These are phyloP conservation scores for Percopsis omiscomaycus DNA, from an alignment of 2,797 vertebrate genomes.

Conservation along the genomic window DNA sequence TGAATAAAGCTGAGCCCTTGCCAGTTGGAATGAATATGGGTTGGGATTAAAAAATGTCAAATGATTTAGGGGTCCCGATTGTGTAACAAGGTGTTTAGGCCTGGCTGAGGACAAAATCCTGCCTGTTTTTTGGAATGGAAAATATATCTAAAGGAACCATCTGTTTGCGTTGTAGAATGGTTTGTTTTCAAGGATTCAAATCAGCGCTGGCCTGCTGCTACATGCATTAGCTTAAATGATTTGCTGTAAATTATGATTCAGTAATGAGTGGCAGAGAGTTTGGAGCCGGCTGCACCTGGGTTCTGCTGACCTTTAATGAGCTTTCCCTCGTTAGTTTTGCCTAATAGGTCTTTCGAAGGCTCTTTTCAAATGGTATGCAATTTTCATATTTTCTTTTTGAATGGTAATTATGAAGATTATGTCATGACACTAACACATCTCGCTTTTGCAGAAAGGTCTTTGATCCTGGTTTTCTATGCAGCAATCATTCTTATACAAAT, in stretches of 20 bases:
- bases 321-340: slow-evolving; percentile 39
- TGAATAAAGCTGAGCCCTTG: slow-evolving; percentile 31
- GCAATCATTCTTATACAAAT: slow-evolving; percentile 13
- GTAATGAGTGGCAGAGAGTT: slow-evolving; percentile 47
- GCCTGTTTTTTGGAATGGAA: slow-evolving; percentile 11
- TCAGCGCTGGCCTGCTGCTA: slow-evolving; percentile 32
- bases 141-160: slow-evolving; percentile 10
- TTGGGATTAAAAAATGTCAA: slow-evolving; percentile 44
- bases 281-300: slow-evolving; percentile 53
- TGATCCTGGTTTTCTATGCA: slow-evolving; percentile 28
- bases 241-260: slow-evolving; percentile 42
- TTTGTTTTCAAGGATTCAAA: slow-evolving; percentile 40
- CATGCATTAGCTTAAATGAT: slow-evolving; percentile 32
- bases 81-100: slow-evolving; percentile 13
- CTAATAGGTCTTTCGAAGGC: slow-evolving; percentile 49
- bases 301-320: slow-evolving; percentile 39
- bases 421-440: slow-evolving; percentile 34
- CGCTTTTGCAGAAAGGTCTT: slow-evolving; percentile 15
- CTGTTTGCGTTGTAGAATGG: slow-evolving; percentile 19
- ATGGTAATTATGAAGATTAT: slow-evolving; percentile 52
- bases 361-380: slow-evolving; percentile 33
- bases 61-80: slow-evolving; percentile 35
- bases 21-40: slow-evolving; percentile 44
- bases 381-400: slow-evolving; percentile 52
- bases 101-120: not conserved